Conservation (phyloP, 2,888 invertebrate genomes). For the Aethes cnicana region DNA sequence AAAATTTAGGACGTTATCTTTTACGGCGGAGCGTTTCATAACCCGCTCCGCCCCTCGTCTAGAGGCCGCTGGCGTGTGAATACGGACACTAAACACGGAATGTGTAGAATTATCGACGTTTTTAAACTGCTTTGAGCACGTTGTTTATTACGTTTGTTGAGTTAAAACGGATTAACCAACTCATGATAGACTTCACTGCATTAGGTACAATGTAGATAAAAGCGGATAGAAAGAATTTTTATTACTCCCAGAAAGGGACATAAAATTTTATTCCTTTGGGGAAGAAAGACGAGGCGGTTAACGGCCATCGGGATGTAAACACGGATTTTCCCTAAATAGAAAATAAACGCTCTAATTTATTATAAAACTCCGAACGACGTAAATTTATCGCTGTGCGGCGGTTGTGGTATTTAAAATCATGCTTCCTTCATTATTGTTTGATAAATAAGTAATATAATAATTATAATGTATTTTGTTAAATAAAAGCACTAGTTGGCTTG, state of each 20-base stretch:
- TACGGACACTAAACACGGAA: constrained; percentile 42
- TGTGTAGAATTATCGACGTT: constrained; percentile 43
- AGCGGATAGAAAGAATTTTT: constrained; percentile 67
- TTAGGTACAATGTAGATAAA: constrained; percentile 66
- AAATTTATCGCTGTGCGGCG: constrained; percentile 13
- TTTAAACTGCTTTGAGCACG: constrained; percentile 41
- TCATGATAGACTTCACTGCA: constrained; percentile 50
- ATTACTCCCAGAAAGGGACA: constrained; percentile 61
- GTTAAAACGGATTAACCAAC: constrained; percentile 58
- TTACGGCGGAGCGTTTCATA: constrained; percentile 62
- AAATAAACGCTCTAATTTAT: constrained; percentile 25
- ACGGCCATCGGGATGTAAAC: constrained; percentile 47
- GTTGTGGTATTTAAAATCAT: constrained; percentile 21
- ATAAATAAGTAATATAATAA: no score
- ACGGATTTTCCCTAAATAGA: constrained; percentile 38
- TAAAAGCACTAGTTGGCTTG: no score
- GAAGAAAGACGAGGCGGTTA: constrained; percentile 56
- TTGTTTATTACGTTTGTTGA: constrained; percentile 54
- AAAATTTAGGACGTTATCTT: constrained; percentile 65
- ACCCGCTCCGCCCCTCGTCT: constrained; percentile 42
- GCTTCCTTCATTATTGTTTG: constrained; percentile 22
- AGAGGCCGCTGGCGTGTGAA: constrained; percentile 46
- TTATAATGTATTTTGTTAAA: no score
- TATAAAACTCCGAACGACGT: constrained; percentile 11
- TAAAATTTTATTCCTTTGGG: constrained; percentile 64